phyloP scores from a whole-genome alignment of 2,797 vertebrate genomes.

The Periophthalmus magnuspinnatus region DNA sequence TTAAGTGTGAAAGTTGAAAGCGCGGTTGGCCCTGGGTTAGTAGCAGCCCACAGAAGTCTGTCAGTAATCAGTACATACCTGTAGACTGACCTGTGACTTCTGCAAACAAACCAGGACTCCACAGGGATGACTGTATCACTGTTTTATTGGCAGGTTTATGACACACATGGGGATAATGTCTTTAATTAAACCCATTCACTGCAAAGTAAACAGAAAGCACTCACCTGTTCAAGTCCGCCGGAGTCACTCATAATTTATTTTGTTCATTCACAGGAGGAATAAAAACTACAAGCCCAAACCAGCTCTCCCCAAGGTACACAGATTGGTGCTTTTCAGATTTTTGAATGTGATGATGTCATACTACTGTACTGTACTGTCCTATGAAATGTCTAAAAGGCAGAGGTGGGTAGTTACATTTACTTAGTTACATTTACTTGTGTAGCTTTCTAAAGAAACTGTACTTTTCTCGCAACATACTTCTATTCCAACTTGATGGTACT shows the following conservation, averaged over 20 bases:
- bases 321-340: background rate
- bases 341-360: background rate
- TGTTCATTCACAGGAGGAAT: conserved; percentile 84
- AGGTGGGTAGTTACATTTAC: too few relatives aligned
- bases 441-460: too few relatives aligned
- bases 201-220: conserved; percentile 1
- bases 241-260: conserved; percentile 18
- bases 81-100: conserved; percentile 46
- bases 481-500: too few relatives aligned
- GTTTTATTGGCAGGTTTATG: conserved; percentile 25
- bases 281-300: conserved; percentile 92
- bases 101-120: conserved; percentile 21
- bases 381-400: too few relatives aligned
- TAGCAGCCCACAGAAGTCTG: conserved; percentile 26
- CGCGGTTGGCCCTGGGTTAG: conserved; percentile 18
- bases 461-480: too few relatives aligned
- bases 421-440: too few relatives aligned
- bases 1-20: conserved; percentile 6
- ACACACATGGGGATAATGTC: conserved; percentile 21
- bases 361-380: too few relatives aligned
- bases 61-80: conserved; percentile 37
- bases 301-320: conserved; percentile 89
- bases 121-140: conserved; percentile 29
- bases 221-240: conserved; percentile 8
- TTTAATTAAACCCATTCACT: conserved; percentile 14